Evolutionary conservation across 2,797 vertebrate species (phyloP), one percentile per base, ranked within the genome.

Genomic region (Lepidocolaptes lacrymiger): DNA sequence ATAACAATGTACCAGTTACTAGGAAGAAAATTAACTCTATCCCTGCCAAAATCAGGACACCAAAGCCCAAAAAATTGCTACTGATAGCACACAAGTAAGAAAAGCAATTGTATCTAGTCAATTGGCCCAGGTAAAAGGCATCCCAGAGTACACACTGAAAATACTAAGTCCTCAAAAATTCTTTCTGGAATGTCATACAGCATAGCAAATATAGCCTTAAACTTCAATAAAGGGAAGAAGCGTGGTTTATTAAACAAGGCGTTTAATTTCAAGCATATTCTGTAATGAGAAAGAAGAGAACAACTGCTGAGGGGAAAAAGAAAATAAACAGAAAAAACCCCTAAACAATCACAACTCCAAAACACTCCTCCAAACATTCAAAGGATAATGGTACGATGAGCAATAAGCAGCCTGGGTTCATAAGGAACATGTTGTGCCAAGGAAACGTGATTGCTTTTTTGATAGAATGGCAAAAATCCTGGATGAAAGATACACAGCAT

Each of bases 391-490:
- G 77, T 88, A 92, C 1, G 4, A 93, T 86, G 67, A 92, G 89
- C 90, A 91, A 77, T 83, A 94, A 89, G 76, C 89, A 94, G 81
- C 71, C 86, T 59, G 58, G 64, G 81, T 87, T 93, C 77, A 79
- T 80, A 84, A 86, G 46, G 81, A 93, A 95, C 89, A 82, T n/a
- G 56, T 86, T 0, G 49, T 92, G 82, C 76, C 71, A 94, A 74
- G 88, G 44, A 96, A 95, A 91, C 5, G 3, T 94, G 93, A 96
- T 94, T 96, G 88, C 19, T 95, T 96, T 95, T 97, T 92, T 91
- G 85, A 96, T 78, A 85, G 89, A 84, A 91, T 51, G 76, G 81
- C 64, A 93, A 88, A 94, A 97, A 89, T 88, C 85, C 75, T 94
- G 86, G 92, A 92, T 93, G 54, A 93, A 93, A 93, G 73, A 94